Conservation (phyloP, 1,140 invertebrate species). For the Neodiprion virginianus region DNA sequence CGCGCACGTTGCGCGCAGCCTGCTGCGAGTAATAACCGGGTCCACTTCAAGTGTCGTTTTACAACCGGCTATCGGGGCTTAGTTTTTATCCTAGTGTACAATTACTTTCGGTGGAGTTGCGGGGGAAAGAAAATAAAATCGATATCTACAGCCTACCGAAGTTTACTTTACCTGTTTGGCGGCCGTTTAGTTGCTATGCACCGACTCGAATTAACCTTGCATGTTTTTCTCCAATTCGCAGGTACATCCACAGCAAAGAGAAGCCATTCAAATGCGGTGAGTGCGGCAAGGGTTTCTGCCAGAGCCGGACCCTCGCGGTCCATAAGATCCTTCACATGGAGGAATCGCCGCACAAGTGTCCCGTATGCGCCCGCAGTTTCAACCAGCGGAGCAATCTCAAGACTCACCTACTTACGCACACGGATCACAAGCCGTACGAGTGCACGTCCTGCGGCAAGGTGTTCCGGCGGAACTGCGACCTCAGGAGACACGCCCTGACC, state of each 20-base stretch:
- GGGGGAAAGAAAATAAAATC: background rate
- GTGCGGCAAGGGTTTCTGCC: constrained; percentile 97
- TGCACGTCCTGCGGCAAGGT: constrained; percentile 90
- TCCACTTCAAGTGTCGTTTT: background rate
- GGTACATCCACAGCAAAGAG: constrained; percentile 96
- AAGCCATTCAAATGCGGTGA: constrained; percentile 96
- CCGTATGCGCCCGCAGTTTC: constrained; percentile 86
- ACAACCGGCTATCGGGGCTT: background rate
- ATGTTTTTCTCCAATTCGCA: constrained; percentile 62
- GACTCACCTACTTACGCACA: constrained; percentile 93
- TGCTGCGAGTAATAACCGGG: background rate
- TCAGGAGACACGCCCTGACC: constrained; percentile 82
- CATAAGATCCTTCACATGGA: constrained; percentile 94
- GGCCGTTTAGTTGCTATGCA: too few relatives aligned
- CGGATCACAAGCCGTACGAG: constrained; percentile 93
- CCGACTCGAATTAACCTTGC: too few relatives aligned
- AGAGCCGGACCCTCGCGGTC: constrained; percentile 90
- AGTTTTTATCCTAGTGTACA: background rate
- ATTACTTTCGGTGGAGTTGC: background rate
- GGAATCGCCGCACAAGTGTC: constrained; percentile 91
- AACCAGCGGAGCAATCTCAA: constrained; percentile 93
- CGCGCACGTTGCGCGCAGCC: background rate
- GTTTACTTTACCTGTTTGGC: constrained; percentile 12
- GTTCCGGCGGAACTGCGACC: constrained; percentile 84
- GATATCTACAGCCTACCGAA: background rate